These are phyloP conservation scores for Pipra filicauda DNA, from an alignment of 2,113 vertebrate species.

Conservation along the genomic window DNA sequence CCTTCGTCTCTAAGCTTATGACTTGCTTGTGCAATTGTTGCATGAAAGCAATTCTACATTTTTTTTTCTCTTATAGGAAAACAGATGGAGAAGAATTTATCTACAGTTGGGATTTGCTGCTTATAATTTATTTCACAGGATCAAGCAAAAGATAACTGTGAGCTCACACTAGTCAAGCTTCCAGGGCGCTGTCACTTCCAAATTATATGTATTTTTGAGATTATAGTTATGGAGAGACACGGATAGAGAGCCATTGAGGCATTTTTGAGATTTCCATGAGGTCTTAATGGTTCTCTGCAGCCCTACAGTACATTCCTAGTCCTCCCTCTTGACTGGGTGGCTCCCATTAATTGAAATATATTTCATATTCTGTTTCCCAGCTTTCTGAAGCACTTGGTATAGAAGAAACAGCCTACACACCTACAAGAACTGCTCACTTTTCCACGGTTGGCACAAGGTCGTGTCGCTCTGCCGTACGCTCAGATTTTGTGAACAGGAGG, in stretches of 20 bases:
- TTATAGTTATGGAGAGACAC: conserved; percentile 13
- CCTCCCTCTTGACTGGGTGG: conserved; percentile 70
- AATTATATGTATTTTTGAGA: conserved; percentile 48
- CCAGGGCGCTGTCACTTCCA: conserved; percentile 23
- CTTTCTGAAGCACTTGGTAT: conserved; percentile 23
- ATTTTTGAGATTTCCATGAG: conserved; percentile 25
- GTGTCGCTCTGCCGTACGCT: not conserved
- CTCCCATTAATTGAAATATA: conserved; percentile 45
- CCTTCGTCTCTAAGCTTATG: conserved; percentile 49
- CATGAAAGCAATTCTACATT: conserved; percentile 54
- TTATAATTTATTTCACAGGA: conserved; percentile 70
- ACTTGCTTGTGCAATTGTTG: conserved; percentile 65
- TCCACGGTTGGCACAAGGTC: not conserved
- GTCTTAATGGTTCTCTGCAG: conserved; percentile 22
- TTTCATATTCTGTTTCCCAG: conserved; percentile 46
- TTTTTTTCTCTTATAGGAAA: conserved; percentile 66
- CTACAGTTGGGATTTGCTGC: conserved; percentile 68
- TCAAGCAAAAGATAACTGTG: conserved; percentile 59
- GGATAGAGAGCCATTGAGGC: conserved; percentile 32
- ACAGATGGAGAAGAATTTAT: conserved; percentile 71
- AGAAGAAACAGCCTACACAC: not conserved
- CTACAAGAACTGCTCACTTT: not conserved
- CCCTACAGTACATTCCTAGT: conserved; percentile 49
- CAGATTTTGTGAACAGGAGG: not conserved
- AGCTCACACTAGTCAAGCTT: conserved; percentile 30